Evolutionary conservation across 2,797 vertebrate genomes (phyloP), one percentile per base, ranked within the genome.

Genomic region (Valencia hispanica): DNA sequence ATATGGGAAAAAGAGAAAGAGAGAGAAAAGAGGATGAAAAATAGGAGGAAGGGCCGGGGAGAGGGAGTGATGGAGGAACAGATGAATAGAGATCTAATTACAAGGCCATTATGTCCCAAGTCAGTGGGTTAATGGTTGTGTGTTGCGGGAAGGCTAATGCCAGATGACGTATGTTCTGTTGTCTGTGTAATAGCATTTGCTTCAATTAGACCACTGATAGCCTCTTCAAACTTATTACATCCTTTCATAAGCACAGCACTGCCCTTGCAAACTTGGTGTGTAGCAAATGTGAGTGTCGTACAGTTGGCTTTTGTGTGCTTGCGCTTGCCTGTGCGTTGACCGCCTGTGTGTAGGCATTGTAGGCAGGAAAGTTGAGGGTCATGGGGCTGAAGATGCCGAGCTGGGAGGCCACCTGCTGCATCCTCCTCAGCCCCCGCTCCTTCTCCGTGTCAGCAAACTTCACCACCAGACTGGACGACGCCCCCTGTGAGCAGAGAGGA

Each of bases 391-490:
- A 97, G 96, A 98, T 96, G 88, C 97, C 96, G 77, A 97, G 93
- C 93, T 98, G 97, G 45, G 94, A 96, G 76, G 97, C 97, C 87
- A 98, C 97, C 93, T 98, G 97, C 95, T 98, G 97, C 97, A 98
- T 98, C 71, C 97, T 95, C 81, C 97, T 93, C 83, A 98, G 91
- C 0, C 96, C 96, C 17, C 97, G 94, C 93, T 98, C 97, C 90
- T 98, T 98, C 94, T 98, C 97, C 0, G 97, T 97, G 96, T 98
- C 97, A 0, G 97, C 97, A 20, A 98, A 98, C 93, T 98, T 98
- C 86, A 98, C 97, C 94, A 98, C 97, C 90, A 98, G 95, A 91
- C 97, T 98, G 91, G 97, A 98, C 0, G 97, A 98, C 12, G 97
- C 97, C 0, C 97, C 97, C 97, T 98, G 87, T 30, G 34, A 41